A percentile compares a stretch with the other conserved stretches of the same genome.
These are phyloP conservation scores for Sceliomorpha sp. DNA, from an alignment of 2,888 invertebrate genomes.

Conservation along the genomic window DNA sequence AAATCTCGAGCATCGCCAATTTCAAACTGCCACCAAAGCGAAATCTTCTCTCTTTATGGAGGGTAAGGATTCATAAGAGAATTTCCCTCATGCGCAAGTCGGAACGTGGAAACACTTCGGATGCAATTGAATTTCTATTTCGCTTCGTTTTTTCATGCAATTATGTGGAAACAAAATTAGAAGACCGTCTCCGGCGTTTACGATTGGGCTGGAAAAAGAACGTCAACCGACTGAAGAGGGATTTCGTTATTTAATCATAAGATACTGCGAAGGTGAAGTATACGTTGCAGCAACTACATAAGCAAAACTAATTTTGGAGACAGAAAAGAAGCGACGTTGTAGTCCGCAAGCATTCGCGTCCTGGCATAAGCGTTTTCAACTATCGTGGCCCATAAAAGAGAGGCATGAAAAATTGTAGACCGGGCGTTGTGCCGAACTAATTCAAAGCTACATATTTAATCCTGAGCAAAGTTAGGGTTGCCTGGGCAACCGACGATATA, in stretches of 20 bases:
- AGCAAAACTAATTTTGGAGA: constrained; percentile 9
- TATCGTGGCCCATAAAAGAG: constrained; percentile 17
- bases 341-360: constrained; percentile 2
- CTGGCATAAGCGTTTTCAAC: constrained; percentile 19
- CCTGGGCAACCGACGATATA: constrained; percentile 65
- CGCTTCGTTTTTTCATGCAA: not conserved
- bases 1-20: constrained; percentile 33
- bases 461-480: constrained; percentile 71
- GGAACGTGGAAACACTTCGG: constrained; percentile 6
- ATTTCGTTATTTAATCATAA: no score
- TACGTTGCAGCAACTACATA: no score
- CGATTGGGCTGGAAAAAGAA: no score
- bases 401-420: constrained; percentile 33
- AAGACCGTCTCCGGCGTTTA: no score
- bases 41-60: constrained; percentile 20
- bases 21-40: constrained; percentile 27
- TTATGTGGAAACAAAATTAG: constrained; percentile 6
- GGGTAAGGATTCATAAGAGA: constrained; percentile 25
- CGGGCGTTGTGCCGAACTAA: constrained; percentile 69
- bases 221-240: no score
- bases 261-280: no score
- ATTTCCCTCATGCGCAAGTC: constrained; percentile 13
- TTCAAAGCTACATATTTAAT: constrained; percentile 79
- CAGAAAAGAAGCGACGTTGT: constrained; percentile 46
- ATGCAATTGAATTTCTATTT: constrained; percentile 14